A percentile compares a stretch with the other conserved stretches of the same genome.
These are phyloP conservation scores for Ormyrus thymus DNA, from an alignment of 2,888 invertebrate species.

Conservation along the genomic window DNA sequence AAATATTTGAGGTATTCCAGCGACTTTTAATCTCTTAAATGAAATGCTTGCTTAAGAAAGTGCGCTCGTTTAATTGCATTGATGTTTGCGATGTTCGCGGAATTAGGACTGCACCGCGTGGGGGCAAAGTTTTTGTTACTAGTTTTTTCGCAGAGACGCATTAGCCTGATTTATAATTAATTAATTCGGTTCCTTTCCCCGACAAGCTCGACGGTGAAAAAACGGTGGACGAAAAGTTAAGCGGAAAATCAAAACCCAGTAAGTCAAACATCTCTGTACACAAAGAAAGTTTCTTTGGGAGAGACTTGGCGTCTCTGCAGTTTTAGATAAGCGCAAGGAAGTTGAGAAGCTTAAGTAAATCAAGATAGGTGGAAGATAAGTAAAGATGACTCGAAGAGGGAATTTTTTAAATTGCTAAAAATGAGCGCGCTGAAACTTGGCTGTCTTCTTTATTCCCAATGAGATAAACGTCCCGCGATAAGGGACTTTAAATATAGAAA, in stretches of 20 bases:
- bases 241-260: constrained; percentile 29
- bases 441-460: not conserved
- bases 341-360: constrained; percentile 19
- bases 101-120: too few species aligned
- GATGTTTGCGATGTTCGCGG: too few species aligned
- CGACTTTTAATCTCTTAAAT: too few species aligned
- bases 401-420: constrained; percentile 4
- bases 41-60: too few species aligned
- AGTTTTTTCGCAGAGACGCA: too few species aligned
- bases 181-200: too few species aligned
- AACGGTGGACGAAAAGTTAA: not conserved
- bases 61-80: too few species aligned
- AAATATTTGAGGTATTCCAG: too few species aligned
- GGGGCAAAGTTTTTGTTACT: too few species aligned
- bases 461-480: not conserved
- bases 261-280: constrained; percentile 37
- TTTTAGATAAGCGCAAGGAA: constrained; percentile 11
- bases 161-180: too few species aligned
- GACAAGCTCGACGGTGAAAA: too few species aligned
- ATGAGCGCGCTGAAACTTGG: not conserved
- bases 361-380: constrained; percentile 13
- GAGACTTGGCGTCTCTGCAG: not conserved
- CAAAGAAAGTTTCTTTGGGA: constrained; percentile 32
- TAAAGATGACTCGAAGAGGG: not conserved
- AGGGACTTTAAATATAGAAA: not conserved